Evolutionary conservation across 2,888 invertebrate species (phyloP), one percentile per base, ranked within the genome.

Genomic region (Micropterix aruncella): DNA sequence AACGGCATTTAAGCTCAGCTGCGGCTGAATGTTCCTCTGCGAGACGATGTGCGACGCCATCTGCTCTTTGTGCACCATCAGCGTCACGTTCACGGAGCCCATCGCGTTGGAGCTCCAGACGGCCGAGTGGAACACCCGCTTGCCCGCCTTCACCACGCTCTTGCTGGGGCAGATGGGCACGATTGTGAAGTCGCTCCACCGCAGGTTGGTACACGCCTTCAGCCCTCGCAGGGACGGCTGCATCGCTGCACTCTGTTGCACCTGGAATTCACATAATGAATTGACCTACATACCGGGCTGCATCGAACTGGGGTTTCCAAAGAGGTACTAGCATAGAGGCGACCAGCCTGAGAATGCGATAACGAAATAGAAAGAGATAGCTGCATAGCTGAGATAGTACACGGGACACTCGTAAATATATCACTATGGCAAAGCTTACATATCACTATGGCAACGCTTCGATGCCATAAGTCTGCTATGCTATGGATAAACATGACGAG

Each of bases 81-180:
- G 57, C 0, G 82, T 83, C 1, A 84, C 81, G 43, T 80, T 77
- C 9, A 77, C 75, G 2, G 77, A 77, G 2, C 80, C 77, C 51
- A 66, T 69, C 19, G 62, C 59, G 57, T 58, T 74, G 18, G 73
- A 72, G 46, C 72, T 75, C 87, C 87, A 88, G 2, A 79, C 62
- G 0, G 86, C 88, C 16, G 84, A 77, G 60, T 81, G 80, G 68
- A 88, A 88, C 50, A 80, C 74, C 42, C 84, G 69, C 53, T 77
- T 76, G 45, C 86, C 87, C 1, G 82, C 75, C 39, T 73, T 70
- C 38, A 82, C 70, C 19, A 67, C 66, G 2, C 60, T 63, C 37
- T 71, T 65, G 9, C 47, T 48, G 1, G 46, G 27, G 2, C 46
- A 43, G 39, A 45, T 47, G n/a, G 45, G 42, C 0, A 65, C 66